phyloP scores from a whole-genome alignment of 2,888 invertebrate species.

The Abrostola tripartita region DNA sequence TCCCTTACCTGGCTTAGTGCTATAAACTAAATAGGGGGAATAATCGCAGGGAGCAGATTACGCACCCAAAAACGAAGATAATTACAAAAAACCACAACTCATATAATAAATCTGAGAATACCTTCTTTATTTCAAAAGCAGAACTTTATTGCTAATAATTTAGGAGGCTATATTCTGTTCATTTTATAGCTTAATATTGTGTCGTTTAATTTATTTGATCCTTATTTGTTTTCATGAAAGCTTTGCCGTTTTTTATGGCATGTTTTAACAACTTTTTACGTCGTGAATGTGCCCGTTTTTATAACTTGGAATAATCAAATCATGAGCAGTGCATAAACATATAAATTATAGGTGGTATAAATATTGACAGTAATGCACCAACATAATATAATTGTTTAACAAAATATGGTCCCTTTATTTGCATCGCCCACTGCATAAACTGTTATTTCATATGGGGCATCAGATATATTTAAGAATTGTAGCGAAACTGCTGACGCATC shows the following conservation, averaged over 20 bases:
- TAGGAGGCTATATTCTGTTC: conserved; percentile 10
- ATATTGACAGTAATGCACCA: neutral
- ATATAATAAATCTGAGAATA: conserved; percentile 27
- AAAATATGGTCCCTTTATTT: too few species aligned
- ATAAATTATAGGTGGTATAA: conserved; percentile 23
- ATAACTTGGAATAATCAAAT: conserved; percentile 22
- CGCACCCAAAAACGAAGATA: conserved; percentile 12
- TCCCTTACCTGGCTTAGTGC: conserved; percentile 12
- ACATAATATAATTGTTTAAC: too few species aligned
- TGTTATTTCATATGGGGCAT: too few species aligned
- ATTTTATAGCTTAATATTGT: conserved; percentile 40
- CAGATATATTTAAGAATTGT: too few species aligned
- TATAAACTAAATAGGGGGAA: conserved; percentile 15
- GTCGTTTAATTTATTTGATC: conserved; percentile 16
- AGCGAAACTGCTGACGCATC: too few species aligned
- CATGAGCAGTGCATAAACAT: conserved; percentile 6
- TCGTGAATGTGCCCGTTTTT: conserved; percentile 17
- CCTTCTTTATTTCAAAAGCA: conserved; percentile 5
- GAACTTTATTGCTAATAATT: conserved; percentile 37
- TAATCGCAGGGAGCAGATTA: conserved; percentile 12
- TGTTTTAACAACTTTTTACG: conserved; percentile 13
- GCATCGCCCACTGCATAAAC: too few species aligned
- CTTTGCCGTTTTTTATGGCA: conserved; percentile 9
- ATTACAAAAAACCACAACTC: conserved; percentile 6
- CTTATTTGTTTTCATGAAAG: conserved; percentile 8